Conservation (phyloP, 2,888 invertebrate species). For the Pristionchus mayeri region DNA sequence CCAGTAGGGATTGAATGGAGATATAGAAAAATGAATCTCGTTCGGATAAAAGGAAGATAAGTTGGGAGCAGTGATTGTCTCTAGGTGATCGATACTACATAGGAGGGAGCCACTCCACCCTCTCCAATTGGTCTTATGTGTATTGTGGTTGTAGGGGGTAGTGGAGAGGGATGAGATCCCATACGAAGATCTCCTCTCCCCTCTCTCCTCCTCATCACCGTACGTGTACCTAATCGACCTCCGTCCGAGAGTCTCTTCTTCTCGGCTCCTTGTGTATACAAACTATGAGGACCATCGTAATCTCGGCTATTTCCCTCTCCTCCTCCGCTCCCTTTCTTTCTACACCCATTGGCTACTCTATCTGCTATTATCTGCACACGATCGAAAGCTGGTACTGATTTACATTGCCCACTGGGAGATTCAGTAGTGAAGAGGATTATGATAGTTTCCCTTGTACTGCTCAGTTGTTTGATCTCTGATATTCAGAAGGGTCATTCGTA, state of each 20-base stretch:
- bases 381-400: no score
- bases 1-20: background rate
- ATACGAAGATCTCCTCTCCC: background rate
- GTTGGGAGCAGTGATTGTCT: no score
- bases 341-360: background rate
- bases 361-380: background rate
- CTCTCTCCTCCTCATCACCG: background rate
- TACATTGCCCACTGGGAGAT: no score
- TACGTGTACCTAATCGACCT: constrained; percentile 22
- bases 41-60: no score
- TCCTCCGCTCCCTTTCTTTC: background rate
- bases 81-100: no score
- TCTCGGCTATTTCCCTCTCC: constrained; percentile 39
- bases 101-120: no score
- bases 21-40: no score
- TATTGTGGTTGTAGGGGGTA: background rate
- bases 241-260: constrained; percentile 17
- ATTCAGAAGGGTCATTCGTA: no score
- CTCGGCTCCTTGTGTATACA: constrained; percentile 35
- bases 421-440: no score
- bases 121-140: background rate
- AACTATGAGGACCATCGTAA: constrained; percentile 41
- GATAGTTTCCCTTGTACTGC: no score
- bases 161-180: background rate
- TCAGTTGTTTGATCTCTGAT: background rate